Evolutionary conservation across 2,113 vertebrate species (phyloP).

Genomic region (Syngnathus scovelli): DNA sequence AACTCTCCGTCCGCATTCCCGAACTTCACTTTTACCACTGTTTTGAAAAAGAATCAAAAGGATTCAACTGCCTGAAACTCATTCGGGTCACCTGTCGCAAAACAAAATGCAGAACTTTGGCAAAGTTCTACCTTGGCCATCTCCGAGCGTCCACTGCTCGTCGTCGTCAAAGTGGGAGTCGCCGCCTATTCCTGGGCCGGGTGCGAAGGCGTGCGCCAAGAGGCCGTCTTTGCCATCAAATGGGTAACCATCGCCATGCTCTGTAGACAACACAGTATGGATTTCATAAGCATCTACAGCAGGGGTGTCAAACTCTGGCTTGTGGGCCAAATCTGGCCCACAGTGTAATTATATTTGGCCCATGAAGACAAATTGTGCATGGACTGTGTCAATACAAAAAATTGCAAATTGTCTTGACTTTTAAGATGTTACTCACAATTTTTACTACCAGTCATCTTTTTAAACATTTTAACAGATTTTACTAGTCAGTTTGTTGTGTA

Average conservation of each 20-base stretch:
- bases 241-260: constrained; percentile 95
- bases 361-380: too few relatives aligned
- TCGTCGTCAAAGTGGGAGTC: constrained; percentile 99
- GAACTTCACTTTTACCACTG: constrained; percentile 94
- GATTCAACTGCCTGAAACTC: constrained; percentile 2
- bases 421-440: too few relatives aligned
- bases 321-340: too few relatives aligned
- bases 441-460: too few relatives aligned
- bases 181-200: constrained; percentile 87
- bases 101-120: constrained; percentile 3
- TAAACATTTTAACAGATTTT: too few relatives aligned
- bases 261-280: constrained; percentile 60
- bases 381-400: too few relatives aligned
- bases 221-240: constrained; percentile 98
- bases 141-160: constrained; percentile 95
- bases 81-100: constrained; percentile 31
- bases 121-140: constrained; percentile 83
- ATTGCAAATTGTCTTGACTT: too few relatives aligned
- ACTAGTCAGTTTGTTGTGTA: too few relatives aligned
- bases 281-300: not conserved
- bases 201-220: constrained; percentile 94
- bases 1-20: constrained; percentile 95
- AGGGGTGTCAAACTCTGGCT: too few relatives aligned
- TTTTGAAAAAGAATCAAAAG: not conserved
- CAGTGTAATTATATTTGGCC: too few relatives aligned